Conservation (phyloP, 2,113 vertebrate species). For the Ancistrus triradiatus region DNA sequence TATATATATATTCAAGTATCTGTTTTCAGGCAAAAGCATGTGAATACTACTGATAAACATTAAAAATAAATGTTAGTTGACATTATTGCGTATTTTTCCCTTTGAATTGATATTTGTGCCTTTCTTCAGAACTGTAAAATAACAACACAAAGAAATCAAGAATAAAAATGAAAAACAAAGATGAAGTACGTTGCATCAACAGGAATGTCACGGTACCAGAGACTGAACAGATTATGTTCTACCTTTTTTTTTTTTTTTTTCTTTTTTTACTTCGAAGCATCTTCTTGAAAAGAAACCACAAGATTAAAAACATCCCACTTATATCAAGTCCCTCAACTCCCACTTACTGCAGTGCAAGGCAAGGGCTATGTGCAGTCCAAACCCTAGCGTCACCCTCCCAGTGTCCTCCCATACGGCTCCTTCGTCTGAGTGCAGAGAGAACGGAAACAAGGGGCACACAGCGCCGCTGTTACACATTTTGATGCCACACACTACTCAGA, state of each 20-base stretch:
- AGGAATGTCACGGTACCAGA: constrained; percentile 79
- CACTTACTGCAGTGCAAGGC: constrained; percentile 64
- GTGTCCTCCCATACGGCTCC: constrained; percentile 54
- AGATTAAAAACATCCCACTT: constrained; percentile 70
- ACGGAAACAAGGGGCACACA: constrained; percentile 45
- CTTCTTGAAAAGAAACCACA: constrained; percentile 65
- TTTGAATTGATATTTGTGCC: constrained; percentile 76
- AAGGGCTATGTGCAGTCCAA: constrained; percentile 57
- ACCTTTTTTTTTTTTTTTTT: constrained; percentile 33
- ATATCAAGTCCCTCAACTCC: constrained; percentile 67
- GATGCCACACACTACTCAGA: constrained; percentile 41
- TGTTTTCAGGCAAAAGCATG: constrained; percentile 81
- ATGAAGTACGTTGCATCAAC: constrained; percentile 66
- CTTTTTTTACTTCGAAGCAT: constrained; percentile 54
- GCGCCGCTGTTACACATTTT: constrained; percentile 15
- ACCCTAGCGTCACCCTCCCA: constrained; percentile 57
- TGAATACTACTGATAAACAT: constrained; percentile 81
- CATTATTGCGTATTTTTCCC: constrained; percentile 81
- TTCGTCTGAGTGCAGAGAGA: constrained; percentile 53
- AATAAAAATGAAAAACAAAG: constrained; percentile 54
- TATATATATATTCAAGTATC: constrained; percentile 76
- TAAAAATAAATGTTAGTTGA: constrained; percentile 80
- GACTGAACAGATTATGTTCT: constrained; percentile 55
- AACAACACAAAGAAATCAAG: constrained; percentile 60
- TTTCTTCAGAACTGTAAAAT: constrained; percentile 72